Evolutionary conservation across 2,113 vertebrate species (phyloP).

Genomic region (Colaptes auratus): DNA sequence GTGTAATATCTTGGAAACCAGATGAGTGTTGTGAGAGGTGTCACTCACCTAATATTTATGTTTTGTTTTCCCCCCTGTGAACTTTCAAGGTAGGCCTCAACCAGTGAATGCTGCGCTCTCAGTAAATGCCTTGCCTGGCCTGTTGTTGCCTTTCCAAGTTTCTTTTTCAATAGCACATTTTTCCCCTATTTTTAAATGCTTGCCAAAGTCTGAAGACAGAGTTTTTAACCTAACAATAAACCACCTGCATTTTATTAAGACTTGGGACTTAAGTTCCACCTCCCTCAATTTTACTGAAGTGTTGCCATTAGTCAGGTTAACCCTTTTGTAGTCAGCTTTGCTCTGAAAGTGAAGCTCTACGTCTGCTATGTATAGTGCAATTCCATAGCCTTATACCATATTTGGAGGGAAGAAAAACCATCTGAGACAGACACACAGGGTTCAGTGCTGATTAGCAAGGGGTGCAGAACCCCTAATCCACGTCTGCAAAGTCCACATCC

Average conservation of each 20-base stretch:
- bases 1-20: neutral
- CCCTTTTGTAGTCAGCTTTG: constrained; percentile 61
- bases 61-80: neutral
- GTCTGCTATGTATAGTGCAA: neutral
- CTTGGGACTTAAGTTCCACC: constrained; percentile 39
- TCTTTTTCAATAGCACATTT: constrained; percentile 61
- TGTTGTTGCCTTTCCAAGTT: constrained; percentile 58
- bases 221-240: constrained; percentile 64
- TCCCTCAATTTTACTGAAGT: constrained; percentile 52
- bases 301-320: constrained; percentile 55
- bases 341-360: neutral
- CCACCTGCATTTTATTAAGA: constrained; percentile 81
- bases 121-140: constrained; percentile 12
- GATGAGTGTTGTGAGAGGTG: neutral
- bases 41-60: neutral
- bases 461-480: neutral
- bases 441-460: neutral
- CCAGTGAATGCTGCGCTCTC: constrained; percentile 54
- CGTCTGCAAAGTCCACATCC: neutral
- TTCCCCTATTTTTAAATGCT: constrained; percentile 50
- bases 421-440: neutral
- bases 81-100: constrained; percentile 23
- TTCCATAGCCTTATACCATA: neutral
- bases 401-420: neutral
- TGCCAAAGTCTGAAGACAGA: neutral